A percentile compares a stretch with the other conserved stretches of the same genome.
Conservation (phyloP, 2,113 vertebrate species). For the Geothlypis trichas region DNA sequence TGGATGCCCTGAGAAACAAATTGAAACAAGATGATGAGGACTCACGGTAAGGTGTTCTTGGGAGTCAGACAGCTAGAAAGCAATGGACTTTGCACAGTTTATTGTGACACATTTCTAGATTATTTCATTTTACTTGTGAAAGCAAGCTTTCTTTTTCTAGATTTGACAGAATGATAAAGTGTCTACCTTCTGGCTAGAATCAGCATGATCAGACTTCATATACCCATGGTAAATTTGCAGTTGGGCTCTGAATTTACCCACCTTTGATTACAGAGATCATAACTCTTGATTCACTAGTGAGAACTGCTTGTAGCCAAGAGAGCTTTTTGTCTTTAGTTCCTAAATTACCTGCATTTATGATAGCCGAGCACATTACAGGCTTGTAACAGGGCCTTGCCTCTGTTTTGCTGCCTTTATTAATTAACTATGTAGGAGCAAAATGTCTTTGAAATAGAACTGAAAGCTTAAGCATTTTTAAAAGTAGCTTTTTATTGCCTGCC, state of each 20-base stretch:
- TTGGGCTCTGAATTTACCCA: neutral
- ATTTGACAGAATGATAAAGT: neutral
- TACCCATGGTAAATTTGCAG: neutral
- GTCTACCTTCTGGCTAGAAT: neutral
- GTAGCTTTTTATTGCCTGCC: neutral
- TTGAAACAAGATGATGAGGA: neutral
- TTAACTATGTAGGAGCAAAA: neutral
- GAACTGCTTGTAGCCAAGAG: neutral
- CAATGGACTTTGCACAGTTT: neutral
- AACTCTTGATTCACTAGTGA: neutral
- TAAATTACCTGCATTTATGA: neutral
- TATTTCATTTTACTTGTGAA: neutral
- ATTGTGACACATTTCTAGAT: neutral
- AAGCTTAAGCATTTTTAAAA: neutral
- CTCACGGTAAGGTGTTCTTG: constrained; percentile 42
- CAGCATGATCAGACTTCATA: neutral
- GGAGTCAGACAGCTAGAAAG: neutral
- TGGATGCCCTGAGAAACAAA: constrained; percentile 22
- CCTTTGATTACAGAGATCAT: neutral
- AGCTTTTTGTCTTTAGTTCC: neutral
- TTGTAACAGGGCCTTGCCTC: neutral
- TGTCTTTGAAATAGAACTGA: neutral
- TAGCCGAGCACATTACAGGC: neutral
- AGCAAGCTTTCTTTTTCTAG: neutral
- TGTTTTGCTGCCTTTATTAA: neutral